phyloP scores from a whole-genome alignment of 2,797 vertebrate species.

The Etheostoma perlongum region DNA sequence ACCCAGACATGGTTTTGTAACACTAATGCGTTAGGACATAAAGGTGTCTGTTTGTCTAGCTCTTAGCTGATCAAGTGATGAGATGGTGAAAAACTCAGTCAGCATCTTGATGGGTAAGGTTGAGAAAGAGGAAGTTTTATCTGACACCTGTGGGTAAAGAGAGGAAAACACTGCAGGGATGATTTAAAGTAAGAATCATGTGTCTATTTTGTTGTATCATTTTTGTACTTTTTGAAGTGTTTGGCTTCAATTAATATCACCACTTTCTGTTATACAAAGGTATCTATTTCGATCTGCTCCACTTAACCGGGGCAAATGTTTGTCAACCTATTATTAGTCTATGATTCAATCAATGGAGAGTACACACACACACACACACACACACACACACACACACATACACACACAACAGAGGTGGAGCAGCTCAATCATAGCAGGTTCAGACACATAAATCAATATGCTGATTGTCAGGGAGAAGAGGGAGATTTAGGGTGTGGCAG shows the following conservation, averaged over 20 bases:
- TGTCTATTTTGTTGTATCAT: background rate
- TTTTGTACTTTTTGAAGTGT: background rate
- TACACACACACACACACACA: conserved; percentile 12
- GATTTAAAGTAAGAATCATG: background rate
- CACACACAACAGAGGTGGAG: background rate
- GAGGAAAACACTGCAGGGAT: background rate
- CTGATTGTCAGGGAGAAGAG: conserved; percentile 30
- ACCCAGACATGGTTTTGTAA: conserved; percentile 49
- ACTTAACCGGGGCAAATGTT: background rate
- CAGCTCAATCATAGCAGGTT: conserved; percentile 38
- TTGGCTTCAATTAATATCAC: too few species aligned
- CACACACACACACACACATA: too few species aligned
- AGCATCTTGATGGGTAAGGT: background rate
- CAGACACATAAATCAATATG: conserved; percentile 42
- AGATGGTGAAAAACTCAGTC: conserved; percentile 28
- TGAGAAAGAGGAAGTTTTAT: conserved; percentile 23
- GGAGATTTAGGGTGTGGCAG: conserved; percentile 41
- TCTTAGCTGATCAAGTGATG: conserved; percentile 26
- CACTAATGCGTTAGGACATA: conserved; percentile 6
- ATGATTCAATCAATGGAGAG: conserved; percentile 11
- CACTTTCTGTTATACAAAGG: too few species aligned
- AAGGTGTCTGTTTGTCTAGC: conserved; percentile 19
- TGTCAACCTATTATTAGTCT: conserved; percentile 4
- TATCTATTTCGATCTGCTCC: too few species aligned
- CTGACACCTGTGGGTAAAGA: conserved; percentile 7